Percentiles rank a stretch among this genome's conserved stretches.
phyloP scores from a whole-genome alignment of 2,113 vertebrate genomes.

The Siniperca knerii region DNA sequence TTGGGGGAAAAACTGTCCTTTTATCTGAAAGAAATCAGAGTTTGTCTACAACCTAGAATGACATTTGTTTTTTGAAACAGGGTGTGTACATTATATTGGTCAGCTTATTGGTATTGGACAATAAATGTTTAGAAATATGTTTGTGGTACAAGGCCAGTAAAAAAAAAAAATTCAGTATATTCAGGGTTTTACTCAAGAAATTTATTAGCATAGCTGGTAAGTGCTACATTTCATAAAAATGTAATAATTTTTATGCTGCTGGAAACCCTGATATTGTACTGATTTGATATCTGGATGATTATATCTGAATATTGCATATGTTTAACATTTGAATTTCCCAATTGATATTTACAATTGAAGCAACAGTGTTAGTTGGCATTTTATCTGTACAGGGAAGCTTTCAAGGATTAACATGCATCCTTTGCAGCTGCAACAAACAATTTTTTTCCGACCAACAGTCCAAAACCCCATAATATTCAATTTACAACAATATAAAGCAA shows the following conservation, averaged over 20 bases:
- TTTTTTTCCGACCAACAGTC: not conserved
- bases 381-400: not conserved
- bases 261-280: not conserved
- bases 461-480: not conserved
- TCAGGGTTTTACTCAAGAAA: not conserved
- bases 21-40: constrained; percentile 50
- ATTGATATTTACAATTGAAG: not conserved
- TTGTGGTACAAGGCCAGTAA: not conserved
- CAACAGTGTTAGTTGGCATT: not conserved
- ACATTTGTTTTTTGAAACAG: constrained; percentile 24
- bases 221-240: not conserved
- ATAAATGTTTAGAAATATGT: constrained; percentile 18
- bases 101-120: constrained; percentile 5
- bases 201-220: not conserved
- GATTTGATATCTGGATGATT: not conserved
- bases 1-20: constrained; percentile 32
- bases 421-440: no score
- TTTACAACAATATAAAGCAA: not conserved
- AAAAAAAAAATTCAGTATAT: not conserved
- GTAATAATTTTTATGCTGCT: not conserved
- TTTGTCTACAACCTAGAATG: constrained; percentile 39
- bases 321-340: not conserved
- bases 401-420: not conserved
- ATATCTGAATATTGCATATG: not conserved
- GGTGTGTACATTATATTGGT: not conserved